Conservation (phyloP, 2,888 invertebrate genomes). For the Tachystola acroxantha region DNA sequence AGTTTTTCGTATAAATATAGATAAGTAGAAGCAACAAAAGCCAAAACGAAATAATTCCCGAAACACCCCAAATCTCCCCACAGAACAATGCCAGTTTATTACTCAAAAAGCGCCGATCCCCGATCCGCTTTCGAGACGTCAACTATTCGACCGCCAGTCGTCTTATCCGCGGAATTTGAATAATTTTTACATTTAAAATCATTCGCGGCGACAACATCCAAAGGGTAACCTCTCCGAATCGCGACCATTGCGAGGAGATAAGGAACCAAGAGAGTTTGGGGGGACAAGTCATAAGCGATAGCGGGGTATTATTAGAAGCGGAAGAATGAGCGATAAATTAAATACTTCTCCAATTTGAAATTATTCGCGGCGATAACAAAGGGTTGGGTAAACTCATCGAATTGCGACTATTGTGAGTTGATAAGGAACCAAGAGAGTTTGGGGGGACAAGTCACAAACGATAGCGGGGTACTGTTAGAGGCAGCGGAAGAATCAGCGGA, state of each 20-base stretch:
- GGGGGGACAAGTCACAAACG: too few relatives aligned
- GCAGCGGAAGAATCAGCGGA: too few relatives aligned
- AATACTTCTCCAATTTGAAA: not conserved
- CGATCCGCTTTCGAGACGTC: conserved; percentile 44
- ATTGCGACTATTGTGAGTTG: not conserved
- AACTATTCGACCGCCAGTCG: conserved; percentile 57
- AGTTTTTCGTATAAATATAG: too few relatives aligned
- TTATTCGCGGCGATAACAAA: too few relatives aligned
- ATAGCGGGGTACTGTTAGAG: too few relatives aligned
- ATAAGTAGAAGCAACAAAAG: too few relatives aligned
- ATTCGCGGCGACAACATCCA: conserved; percentile 75
- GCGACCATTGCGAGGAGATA: conserved; percentile 73
- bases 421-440: too few relatives aligned
- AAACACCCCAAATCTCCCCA: too few relatives aligned
- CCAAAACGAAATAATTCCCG: too few relatives aligned
- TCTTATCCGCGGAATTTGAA: conserved; percentile 71
- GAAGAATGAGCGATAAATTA: not conserved
- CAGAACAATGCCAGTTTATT: conserved; percentile 19
- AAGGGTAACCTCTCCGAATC: conserved; percentile 75
- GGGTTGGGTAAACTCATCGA: not conserved
- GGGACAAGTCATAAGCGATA: too few relatives aligned
- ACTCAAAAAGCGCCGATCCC: conserved; percentile 55
- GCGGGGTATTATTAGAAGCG: not conserved
- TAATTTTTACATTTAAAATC: conserved; percentile 79
- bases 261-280: conserved; percentile 33